phyloP scores from a whole-genome alignment of 2,113 vertebrate genomes.

The Noctilio leporinus region DNA sequence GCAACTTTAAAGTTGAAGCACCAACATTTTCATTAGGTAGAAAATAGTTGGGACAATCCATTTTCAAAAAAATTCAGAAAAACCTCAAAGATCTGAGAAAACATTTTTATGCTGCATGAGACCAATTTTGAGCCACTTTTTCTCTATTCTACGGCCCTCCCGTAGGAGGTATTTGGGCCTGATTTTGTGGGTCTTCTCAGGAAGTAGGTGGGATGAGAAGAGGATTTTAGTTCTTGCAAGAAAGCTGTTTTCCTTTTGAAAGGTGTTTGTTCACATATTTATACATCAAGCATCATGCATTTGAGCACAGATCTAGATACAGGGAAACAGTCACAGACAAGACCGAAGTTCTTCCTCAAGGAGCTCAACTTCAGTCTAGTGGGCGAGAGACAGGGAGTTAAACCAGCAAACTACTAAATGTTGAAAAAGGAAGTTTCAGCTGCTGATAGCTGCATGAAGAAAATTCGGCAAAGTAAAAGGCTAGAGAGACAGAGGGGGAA shows the following conservation, averaged over 20 bases:
- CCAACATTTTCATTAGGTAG: neutral
- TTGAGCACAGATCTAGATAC: neutral
- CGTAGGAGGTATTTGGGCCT: neutral
- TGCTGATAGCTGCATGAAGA: neutral
- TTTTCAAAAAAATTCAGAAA: neutral
- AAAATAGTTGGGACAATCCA: neutral
- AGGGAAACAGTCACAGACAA: neutral
- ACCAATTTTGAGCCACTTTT: neutral
- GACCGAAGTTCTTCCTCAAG: neutral
- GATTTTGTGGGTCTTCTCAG: neutral
- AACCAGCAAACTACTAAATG: neutral
- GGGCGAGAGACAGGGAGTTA: neutral
- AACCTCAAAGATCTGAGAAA: neutral
- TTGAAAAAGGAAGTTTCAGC: neutral
- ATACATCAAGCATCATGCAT: neutral
- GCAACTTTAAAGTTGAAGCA: neutral
- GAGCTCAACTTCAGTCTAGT: neutral
- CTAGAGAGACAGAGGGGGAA: neutral
- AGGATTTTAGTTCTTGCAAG: neutral
- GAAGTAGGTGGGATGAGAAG: neutral
- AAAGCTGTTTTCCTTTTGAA: neutral
- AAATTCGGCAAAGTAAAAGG: neutral
- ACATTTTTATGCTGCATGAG: neutral
- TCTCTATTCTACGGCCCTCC: neutral
- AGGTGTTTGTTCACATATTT: neutral